A percentile compares a stretch with the other conserved stretches of the same genome.
Conservation (phyloP, 2,888 invertebrate genomes). For the Rhagonycha lutea region DNA sequence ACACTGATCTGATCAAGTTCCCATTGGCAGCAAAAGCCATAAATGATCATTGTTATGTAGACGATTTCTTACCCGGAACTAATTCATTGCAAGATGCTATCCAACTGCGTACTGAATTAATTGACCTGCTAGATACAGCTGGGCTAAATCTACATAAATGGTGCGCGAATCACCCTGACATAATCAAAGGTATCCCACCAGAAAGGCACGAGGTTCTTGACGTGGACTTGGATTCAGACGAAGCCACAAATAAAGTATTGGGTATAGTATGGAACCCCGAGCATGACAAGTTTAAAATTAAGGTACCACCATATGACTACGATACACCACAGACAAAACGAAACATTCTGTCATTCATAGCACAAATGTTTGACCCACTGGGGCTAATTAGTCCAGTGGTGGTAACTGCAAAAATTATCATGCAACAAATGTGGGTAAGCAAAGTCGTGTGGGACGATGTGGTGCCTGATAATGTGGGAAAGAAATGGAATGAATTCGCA, state of each 20-base stretch:
- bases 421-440: not conserved
- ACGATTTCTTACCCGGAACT: not conserved
- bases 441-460: not conserved
- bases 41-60: not conserved
- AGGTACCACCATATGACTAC: not conserved
- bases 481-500: too few relatives aligned
- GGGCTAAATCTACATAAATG: not conserved
- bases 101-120: not conserved
- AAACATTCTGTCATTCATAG: not conserved
- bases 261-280: not conserved
- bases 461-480: constrained; percentile 3
- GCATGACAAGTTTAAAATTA: not conserved
- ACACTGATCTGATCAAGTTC: not conserved
- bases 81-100: not conserved
- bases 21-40: not conserved
- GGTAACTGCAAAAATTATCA: not conserved
- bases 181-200: not conserved
- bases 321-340: not conserved
- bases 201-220: not conserved
- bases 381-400: not conserved
- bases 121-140: not conserved
- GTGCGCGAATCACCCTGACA: not conserved
- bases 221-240: not conserved
- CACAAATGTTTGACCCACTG: not conserved
- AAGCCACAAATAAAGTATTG: not conserved